Conservation (phyloP, 1,140 invertebrate species). For the Dendrolimus punctatus region DNA sequence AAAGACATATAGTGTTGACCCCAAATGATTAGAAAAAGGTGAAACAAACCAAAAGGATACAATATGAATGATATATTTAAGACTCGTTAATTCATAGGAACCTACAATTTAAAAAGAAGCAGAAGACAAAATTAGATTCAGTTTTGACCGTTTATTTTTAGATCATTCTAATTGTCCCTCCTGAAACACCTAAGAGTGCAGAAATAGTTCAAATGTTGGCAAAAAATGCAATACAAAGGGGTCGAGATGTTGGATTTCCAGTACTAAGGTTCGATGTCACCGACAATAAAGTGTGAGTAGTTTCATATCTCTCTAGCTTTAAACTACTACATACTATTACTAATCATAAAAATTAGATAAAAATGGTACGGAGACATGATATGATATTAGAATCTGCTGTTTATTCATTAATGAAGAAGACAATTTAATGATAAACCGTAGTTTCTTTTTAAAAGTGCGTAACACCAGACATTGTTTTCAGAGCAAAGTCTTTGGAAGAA, state of each 20-base stretch:
- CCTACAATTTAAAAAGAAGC: no score
- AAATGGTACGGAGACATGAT: neutral
- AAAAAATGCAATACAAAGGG: slow-evolving; percentile 39
- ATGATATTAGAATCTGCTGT: neutral
- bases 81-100: no score
- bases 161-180: slow-evolving; percentile 46
- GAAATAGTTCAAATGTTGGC: slow-evolving; percentile 41
- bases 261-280: slow-evolving; percentile 49
- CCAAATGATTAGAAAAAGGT: no score
- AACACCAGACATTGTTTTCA: slow-evolving; percentile 15
- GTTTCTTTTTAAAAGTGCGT: neutral
- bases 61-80: no score
- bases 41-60: no score
- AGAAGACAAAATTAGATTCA: no score
- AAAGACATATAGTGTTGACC: no score
- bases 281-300: slow-evolving; percentile 32
- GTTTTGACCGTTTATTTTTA: slow-evolving; percentile 11
- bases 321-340: no score
- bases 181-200: slow-evolving; percentile 20
- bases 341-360: no score
- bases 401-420: neutral
- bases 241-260: slow-evolving; percentile 35
- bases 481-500: slow-evolving; percentile 32
- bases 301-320: neutral
- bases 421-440: no score